phyloP scores from a whole-genome alignment of 1,140 invertebrate genomes.

The Harpegnathos saltator region DNA sequence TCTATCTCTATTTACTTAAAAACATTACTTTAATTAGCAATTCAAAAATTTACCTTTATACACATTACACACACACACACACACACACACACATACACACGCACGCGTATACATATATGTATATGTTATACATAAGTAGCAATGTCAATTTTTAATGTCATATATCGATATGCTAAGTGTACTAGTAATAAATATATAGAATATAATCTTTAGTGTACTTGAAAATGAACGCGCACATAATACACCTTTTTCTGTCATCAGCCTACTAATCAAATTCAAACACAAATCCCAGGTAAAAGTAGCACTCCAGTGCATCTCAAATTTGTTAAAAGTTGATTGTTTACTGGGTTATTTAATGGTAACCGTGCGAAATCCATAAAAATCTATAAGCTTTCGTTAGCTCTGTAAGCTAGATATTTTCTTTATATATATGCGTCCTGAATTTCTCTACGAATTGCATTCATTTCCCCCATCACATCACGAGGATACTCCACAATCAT shows the following conservation, averaged over 20 bases:
- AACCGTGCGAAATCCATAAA: slow-evolving; percentile 1
- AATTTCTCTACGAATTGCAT: background rate
- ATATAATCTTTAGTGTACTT: slow-evolving; percentile 61
- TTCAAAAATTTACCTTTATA: slow-evolving; percentile 7
- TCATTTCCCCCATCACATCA: background rate
- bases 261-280: slow-evolving; percentile 21
- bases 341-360: slow-evolving; percentile 16
- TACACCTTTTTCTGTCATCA: slow-evolving; percentile 61
- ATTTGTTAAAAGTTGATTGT: slow-evolving; percentile 1
- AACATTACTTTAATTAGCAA: slow-evolving; percentile 34
- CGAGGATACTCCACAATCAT: slow-evolving; percentile 10
- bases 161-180: slow-evolving; percentile 59
- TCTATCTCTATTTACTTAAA: slow-evolving; percentile 21
- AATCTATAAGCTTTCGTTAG: background rate
- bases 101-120: slow-evolving; percentile 58
- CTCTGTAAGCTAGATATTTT: slow-evolving; percentile 5
- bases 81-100: slow-evolving; percentile 54
- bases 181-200: slow-evolving; percentile 67
- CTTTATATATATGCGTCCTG: background rate
- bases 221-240: slow-evolving; percentile 44
- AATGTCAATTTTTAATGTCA: slow-evolving; percentile 71
- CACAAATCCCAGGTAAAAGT: slow-evolving; percentile 22
- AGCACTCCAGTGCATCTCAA: background rate
- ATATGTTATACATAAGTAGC: slow-evolving; percentile 40
- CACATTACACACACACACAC: slow-evolving; percentile 56